These are phyloP conservation scores for Cynopterus sphinx DNA, from an alignment of 2,797 vertebrate genomes.

Conservation along the genomic window DNA sequence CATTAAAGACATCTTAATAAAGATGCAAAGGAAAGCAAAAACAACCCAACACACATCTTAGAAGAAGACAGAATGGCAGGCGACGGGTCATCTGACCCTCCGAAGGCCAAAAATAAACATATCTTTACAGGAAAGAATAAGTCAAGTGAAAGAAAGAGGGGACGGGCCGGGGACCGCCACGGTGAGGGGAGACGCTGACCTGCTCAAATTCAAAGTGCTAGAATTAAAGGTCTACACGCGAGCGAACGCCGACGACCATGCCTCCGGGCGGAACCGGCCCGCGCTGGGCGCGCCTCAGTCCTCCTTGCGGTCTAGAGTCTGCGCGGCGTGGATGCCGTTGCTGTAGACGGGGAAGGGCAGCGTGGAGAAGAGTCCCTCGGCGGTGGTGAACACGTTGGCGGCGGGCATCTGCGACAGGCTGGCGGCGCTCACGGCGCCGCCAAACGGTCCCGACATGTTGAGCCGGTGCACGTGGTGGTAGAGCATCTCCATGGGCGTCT, in stretches of 20 bases:
- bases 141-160: constrained; percentile 91
- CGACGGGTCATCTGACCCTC: constrained; percentile 91
- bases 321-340: constrained; percentile 98
- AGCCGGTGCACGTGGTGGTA: constrained; percentile 99
- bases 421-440: constrained; percentile 90
- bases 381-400: constrained; percentile 97
- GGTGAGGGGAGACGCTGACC: constrained; percentile 93
- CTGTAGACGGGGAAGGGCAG: constrained; percentile 99
- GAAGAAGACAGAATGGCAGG: constrained; percentile 92
- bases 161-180: constrained; percentile 85
- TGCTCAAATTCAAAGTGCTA: constrained; percentile 99
- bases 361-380: constrained; percentile 99
- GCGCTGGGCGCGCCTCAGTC: constrained; percentile 92
- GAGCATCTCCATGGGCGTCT: constrained; percentile 99
- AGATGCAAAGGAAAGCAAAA: constrained; percentile 92
- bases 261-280: constrained; percentile 91
- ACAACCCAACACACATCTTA: constrained; percentile 88
- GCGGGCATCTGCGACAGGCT: constrained; percentile 95
- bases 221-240: constrained; percentile 92
- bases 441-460: constrained; percentile 95
- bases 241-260: constrained; percentile 91
- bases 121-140: constrained; percentile 93
- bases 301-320: constrained; percentile 98
- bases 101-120: constrained; percentile 92
- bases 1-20: constrained; percentile 92